Percentiles rank a stretch among this genome's conserved stretches.
Conservation (phyloP, 1,140 invertebrate species). For the Apis laboriosa region DNA sequence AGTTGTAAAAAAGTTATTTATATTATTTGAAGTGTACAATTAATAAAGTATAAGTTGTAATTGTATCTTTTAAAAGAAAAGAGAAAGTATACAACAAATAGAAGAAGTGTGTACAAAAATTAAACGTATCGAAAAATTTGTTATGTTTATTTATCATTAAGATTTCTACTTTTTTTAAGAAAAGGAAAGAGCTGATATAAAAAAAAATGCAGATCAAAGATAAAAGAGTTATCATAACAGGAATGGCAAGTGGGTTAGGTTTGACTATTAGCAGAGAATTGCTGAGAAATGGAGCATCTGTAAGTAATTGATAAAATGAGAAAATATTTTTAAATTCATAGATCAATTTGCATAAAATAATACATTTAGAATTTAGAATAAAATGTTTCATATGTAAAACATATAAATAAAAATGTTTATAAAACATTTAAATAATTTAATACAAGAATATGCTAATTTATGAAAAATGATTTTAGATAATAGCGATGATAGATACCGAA, state of each 20-base stretch:
- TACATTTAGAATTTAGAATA: too few species aligned
- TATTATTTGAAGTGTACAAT: neutral
- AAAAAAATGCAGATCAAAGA: conserved; percentile 72
- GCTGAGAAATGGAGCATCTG: conserved; percentile 77
- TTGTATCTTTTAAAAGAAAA: neutral
- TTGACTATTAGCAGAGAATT: conserved; percentile 79
- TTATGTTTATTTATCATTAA: neutral
- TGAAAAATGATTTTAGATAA: conserved; percentile 48
- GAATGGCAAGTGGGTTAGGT: conserved; percentile 79
- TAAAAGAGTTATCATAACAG: conserved; percentile 80
- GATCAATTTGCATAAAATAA: too few species aligned
- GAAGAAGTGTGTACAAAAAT: neutral
- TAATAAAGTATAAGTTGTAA: neutral
- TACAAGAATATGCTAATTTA: too few species aligned
- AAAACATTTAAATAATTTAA: too few species aligned
- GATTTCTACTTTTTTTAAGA: too few species aligned
- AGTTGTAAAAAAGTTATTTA: neutral
- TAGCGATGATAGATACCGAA: conserved; percentile 77
- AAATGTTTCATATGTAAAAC: too few species aligned
- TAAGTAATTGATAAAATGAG: conserved; percentile 61
- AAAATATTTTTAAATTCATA: too few species aligned
- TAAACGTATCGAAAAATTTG: neutral
- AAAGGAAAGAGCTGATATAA: neutral
- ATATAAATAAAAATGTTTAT: too few species aligned
- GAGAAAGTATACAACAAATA: neutral